Conservation (phyloP, 2,888 invertebrate species). For the Caenorhabditis sinica region DNA sequence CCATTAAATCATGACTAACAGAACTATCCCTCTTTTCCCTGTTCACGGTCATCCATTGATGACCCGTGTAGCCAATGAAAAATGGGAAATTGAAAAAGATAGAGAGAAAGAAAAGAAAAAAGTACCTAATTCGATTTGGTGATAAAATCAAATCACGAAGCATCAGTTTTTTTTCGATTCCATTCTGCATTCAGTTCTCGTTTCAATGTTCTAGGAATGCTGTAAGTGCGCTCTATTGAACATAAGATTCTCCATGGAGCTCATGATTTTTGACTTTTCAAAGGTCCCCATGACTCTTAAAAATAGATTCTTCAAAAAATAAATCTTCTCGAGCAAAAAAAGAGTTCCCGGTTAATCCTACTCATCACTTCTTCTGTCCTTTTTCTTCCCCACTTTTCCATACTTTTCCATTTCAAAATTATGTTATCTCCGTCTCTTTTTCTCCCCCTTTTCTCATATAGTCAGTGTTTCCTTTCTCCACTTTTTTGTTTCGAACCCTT, state of each 20-base stretch:
- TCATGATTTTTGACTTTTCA: too few species aligned
- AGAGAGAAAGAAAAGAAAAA: constrained; percentile 16
- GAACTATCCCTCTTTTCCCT: too few species aligned
- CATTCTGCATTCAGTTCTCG: not conserved
- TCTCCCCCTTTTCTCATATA: not conserved
- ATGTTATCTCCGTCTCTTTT: constrained; percentile 22
- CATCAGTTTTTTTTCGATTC: constrained; percentile 23
- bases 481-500: constrained; percentile 22
- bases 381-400: constrained; percentile 7
- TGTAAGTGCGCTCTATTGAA: too few species aligned
- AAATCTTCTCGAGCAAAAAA: not conserved
- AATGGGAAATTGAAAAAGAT: not conserved
- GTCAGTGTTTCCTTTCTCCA: not conserved
- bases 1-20: constrained; percentile 17
- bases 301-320: constrained; percentile 33
- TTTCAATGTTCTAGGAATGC: too few species aligned
- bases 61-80: constrained; percentile 9
- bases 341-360: constrained; percentile 1
- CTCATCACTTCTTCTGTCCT: constrained; percentile 7
- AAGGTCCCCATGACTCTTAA: not conserved
- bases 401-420: constrained; percentile 36
- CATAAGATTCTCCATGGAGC: too few species aligned
- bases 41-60: constrained; percentile 19
- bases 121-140: constrained; percentile 50
- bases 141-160: constrained; percentile 13